Percentiles rank a stretch among this genome's conserved stretches.
Conservation (phyloP, 2,797 vertebrate species). For the Centropyge bicolor region DNA sequence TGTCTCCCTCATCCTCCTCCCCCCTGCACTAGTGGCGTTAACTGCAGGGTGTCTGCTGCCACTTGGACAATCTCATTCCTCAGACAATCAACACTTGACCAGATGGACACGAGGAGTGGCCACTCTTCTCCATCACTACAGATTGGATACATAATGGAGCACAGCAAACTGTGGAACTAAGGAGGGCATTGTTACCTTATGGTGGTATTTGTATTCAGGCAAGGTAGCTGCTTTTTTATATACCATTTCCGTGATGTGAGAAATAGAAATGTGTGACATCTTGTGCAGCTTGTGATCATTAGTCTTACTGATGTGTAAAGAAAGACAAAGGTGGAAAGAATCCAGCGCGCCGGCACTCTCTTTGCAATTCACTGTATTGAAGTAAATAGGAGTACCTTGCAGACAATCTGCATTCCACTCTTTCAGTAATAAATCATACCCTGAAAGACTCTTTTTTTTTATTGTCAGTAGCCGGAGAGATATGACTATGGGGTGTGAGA, state of each 20-base stretch:
- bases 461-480: constrained; percentile 68
- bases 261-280: constrained; percentile 18
- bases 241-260: background rate
- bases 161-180: constrained; percentile 35
- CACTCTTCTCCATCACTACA: constrained; percentile 59
- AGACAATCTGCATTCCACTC: constrained; percentile 62
- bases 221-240: background rate
- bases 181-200: constrained; percentile 29
- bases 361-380: constrained; percentile 30
- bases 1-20: constrained; percentile 17
- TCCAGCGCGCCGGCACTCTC: constrained; percentile 4
- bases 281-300: constrained; percentile 33
- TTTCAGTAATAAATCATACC: constrained; percentile 70
- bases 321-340: constrained; percentile 48
- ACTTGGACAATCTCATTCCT: constrained; percentile 53
- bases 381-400: constrained; percentile 58
- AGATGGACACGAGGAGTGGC: constrained; percentile 62
- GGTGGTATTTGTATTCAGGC: constrained; percentile 36
- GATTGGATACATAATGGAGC: constrained; percentile 59
- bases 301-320: constrained; percentile 47
- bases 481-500: constrained; percentile 64
- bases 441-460: constrained; percentile 58
- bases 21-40: constrained; percentile 25
- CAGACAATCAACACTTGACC: constrained; percentile 72
- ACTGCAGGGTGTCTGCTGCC: constrained; percentile 29